These are phyloP conservation scores for Rhopilema esculentum DNA, from an alignment of 30 jellyfish, hydroid and myxozoan species.

Conservation along the genomic window DNA sequence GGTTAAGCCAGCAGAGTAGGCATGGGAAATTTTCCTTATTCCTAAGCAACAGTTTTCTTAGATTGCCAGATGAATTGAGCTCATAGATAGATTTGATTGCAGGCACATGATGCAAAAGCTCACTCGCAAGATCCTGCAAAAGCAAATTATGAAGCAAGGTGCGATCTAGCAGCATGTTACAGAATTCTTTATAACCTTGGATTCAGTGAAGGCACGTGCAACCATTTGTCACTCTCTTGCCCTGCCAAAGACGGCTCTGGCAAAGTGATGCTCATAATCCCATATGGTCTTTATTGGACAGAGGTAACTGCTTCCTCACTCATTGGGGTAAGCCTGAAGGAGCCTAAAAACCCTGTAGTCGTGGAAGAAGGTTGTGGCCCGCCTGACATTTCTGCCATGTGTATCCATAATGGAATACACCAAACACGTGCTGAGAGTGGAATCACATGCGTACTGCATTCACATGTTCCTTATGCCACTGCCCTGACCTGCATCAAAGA, in stretches of 20 bases:
- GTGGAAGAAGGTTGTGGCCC: slow-evolving; percentile 52
- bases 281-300: slow-evolving; percentile 70
- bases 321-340: slow-evolving; percentile 58
- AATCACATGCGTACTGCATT: slow-evolving; percentile 44
- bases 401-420: slow-evolving; percentile 75
- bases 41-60: no score
- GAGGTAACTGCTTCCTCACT: slow-evolving; percentile 78
- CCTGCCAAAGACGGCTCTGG: slow-evolving; percentile 81
- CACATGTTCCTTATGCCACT: slow-evolving; percentile 56
- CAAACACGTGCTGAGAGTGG: slow-evolving; percentile 44
- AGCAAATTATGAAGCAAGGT: slow-evolving; percentile 71
- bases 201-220: slow-evolving; percentile 75
- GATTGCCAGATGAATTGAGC: no score
- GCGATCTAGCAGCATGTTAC: slow-evolving; percentile 80
- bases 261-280: slow-evolving; percentile 63
- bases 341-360: slow-evolving; percentile 39
- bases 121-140: no score
- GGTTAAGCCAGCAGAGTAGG: no score
- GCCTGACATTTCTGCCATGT: slow-evolving; percentile 75
- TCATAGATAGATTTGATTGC: no score
- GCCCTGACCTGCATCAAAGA: slow-evolving; percentile 59
- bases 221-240: slow-evolving; percentile 72
- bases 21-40: no score
- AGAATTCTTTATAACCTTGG: slow-evolving; percentile 57
- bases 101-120: slow-evolving; percentile 31